A percentile compares a stretch with the other conserved stretches of the same genome.
Evolutionary conservation across 1,140 invertebrate genomes (phyloP).

Genomic region (Odontomachus brunneus): DNA sequence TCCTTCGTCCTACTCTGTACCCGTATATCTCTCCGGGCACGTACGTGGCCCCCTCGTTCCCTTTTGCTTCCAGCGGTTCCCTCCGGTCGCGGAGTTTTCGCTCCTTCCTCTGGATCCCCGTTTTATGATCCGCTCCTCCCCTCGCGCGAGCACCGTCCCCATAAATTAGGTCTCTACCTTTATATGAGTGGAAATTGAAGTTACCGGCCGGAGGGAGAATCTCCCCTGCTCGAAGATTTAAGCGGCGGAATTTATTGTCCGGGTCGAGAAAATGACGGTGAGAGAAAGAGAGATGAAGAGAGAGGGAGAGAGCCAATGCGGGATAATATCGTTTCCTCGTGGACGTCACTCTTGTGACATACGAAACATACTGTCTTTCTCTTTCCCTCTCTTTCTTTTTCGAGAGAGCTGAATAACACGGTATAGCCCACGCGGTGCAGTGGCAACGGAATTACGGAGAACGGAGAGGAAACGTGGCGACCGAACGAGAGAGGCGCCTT

Average conservation of each 20-base stretch:
- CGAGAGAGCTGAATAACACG: neutral
- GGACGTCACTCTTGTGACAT: slow-evolving; percentile 26
- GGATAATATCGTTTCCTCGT: slow-evolving; percentile 14
- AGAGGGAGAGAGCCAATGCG: neutral
- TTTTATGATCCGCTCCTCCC: slow-evolving; percentile 39
- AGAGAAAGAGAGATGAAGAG: no score
- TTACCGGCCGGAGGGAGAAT: slow-evolving; percentile 27
- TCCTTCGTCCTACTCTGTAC: neutral
- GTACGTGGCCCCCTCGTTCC: neutral
- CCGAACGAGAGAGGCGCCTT: slow-evolving; percentile 25
- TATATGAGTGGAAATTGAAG: slow-evolving; percentile 58
- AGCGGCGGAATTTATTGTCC: slow-evolving; percentile 47
- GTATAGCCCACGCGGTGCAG: slow-evolving; percentile 11
- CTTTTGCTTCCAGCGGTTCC: neutral
- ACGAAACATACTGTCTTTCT: neutral
- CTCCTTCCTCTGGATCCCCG: slow-evolving; percentile 2
- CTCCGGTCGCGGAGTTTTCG: slow-evolving; percentile 1
- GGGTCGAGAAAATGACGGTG: neutral
- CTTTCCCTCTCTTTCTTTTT: no score
- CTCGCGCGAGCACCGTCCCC: neutral
- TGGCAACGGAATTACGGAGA: slow-evolving; percentile 1
- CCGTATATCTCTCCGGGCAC: slow-evolving; percentile 42
- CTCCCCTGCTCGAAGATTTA: slow-evolving; percentile 32
- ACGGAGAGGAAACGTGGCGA: slow-evolving; percentile 19
- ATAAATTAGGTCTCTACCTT: slow-evolving; percentile 56